Base-by-base conservation (phyloP, 2,797 vertebrate species). In the Micrastur ruficollis region DNA sequence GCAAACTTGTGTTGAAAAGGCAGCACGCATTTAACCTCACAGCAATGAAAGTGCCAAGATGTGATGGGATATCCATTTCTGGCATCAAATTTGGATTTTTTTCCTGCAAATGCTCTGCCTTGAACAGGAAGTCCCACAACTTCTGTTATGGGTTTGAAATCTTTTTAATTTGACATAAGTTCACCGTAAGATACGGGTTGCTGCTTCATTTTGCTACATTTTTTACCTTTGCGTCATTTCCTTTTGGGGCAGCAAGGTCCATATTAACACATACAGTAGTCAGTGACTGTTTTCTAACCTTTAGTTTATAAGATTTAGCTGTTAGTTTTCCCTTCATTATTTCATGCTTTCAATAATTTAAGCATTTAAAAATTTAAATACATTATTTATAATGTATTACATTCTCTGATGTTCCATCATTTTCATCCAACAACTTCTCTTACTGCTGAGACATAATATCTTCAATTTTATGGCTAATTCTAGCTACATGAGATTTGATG, bases 361-460 rank as follows among this genome's bases (percentile, higher is more conserved):
- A 75, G 14, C 40, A 67, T 90, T 91, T 38, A 31, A 88, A 91
- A 93, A 17, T 9, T 59, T 93, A 49, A 90, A 90, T 95, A 32
- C 26, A 94, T 94, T 93, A 94, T 95, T 96, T 95, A 84, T 81
- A 72, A 66, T 29, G 27, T 81, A 81, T 94, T 93, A 55, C 47
- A n/a, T 93, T 91, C n/a, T 49, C 46, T 47, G 52, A 66, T 59
- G n/a, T 68, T 93, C 59, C 44, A 63, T 88, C 63, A 88, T 73
- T 82, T 92, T 89, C 42, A 46, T 72, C 70, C 83, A 89, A 52
- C 34, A 88, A 68, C 75, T 81, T 80, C 32, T 75, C 36, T 79
- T 68, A 42, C 53, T 76, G 34, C 22, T 49, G 68, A 71, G 63
- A 40, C 25, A 47, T 27, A 82, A 2, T 63, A 68, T 42, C n/a